A percentile compares a stretch with the other conserved stretches of the same genome.
Conservation (phyloP, 2,113 vertebrate species). For the Eolophus roseicapilla region DNA sequence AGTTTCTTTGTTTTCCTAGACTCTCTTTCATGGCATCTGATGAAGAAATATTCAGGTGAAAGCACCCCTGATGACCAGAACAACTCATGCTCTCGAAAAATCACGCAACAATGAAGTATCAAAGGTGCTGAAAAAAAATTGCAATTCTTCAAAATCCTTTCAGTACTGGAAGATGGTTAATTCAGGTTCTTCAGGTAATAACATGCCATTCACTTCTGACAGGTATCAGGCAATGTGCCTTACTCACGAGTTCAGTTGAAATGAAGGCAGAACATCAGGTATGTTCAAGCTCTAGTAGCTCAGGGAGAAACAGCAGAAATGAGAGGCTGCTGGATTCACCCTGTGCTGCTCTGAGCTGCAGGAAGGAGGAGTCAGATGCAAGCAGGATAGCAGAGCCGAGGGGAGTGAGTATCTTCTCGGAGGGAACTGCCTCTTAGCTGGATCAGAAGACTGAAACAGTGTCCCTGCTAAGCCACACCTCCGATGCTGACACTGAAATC, state of each 20-base stretch:
- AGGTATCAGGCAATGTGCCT: slow-evolving; percentile 15
- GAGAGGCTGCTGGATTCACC: slow-evolving; percentile 48
- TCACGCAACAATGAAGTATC: background rate
- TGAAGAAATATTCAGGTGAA: background rate
- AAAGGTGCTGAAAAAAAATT: background rate
- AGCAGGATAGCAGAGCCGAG: slow-evolving; percentile 45
- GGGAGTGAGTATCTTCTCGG: background rate
- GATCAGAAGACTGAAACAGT: background rate
- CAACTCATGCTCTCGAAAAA: slow-evolving; percentile 29
- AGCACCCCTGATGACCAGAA: background rate
- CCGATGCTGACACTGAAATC: background rate
- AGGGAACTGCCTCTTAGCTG: background rate
- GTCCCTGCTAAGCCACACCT: slow-evolving; percentile 50
- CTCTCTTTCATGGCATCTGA: background rate
- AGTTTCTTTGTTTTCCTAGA: slow-evolving; percentile 49
- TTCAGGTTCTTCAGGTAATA: background rate
- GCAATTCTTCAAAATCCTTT: background rate
- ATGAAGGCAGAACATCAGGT: slow-evolving; percentile 3
- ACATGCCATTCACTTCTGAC: background rate
- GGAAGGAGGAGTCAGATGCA: slow-evolving; percentile 74
- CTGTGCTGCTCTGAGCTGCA: slow-evolving; percentile 66
- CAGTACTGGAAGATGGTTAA: background rate
- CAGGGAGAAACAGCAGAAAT: background rate
- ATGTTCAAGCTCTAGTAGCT: slow-evolving; percentile 5
- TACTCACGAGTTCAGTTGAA: slow-evolving; percentile 5